Conservation (phyloP, 2,888 invertebrate species). For the Halocaridina rubra region DNA sequence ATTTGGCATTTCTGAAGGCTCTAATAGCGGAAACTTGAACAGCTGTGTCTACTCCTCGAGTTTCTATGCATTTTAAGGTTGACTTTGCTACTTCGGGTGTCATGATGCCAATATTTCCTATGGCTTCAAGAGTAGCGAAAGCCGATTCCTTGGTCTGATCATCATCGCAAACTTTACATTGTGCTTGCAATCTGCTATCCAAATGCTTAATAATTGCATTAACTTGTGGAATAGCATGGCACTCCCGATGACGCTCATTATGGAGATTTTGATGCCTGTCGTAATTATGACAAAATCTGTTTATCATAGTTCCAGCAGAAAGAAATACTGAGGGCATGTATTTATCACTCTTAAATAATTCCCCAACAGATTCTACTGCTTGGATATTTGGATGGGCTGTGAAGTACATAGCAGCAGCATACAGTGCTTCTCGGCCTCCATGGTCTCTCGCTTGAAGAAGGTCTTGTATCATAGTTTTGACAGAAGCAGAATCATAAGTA, state of each 20-base stretch:
- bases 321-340: background rate
- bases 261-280: too few relatives aligned
- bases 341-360: conserved; percentile 14
- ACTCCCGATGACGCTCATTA: too few relatives aligned
- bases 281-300: conserved; percentile 36
- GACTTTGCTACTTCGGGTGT: conserved; percentile 21
- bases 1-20: conserved; percentile 34
- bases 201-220: conserved; percentile 4
- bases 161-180: background rate
- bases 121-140: conserved; percentile 23
- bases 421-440: conserved; percentile 7
- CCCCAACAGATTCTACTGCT: conserved; percentile 16
- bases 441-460: background rate
- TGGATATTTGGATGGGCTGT: conserved; percentile 13
- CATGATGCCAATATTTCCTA: conserved; percentile 51
- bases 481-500: conserved; percentile 26
- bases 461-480: conserved; percentile 31
- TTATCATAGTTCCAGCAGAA: conserved; percentile 44
- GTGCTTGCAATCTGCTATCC: background rate
- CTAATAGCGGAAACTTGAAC: conserved; percentile 49
- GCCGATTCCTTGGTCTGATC: background rate
- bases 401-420: conserved; percentile 32
- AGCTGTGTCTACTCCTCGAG: background rate
- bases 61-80: conserved; percentile 21
- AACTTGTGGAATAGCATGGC: conserved; percentile 2